phyloP scores from a whole-genome alignment of 2,113 vertebrate genomes.

The Andinoacara biseriatus region DNA sequence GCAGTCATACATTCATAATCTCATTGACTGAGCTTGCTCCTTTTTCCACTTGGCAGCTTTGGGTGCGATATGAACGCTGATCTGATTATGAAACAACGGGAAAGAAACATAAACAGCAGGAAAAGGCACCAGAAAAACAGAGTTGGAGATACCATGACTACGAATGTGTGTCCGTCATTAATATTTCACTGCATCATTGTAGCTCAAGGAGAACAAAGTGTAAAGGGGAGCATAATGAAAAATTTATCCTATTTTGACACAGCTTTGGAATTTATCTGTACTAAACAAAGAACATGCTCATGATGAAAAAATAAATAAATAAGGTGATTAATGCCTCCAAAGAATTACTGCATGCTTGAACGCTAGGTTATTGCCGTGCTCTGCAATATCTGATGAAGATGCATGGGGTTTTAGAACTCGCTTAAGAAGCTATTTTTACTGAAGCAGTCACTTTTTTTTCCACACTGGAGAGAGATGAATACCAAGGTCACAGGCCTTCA shows the following conservation, averaged over 20 bases:
- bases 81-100: constrained; percentile 75
- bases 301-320: constrained; percentile 29
- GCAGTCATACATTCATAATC: constrained; percentile 72
- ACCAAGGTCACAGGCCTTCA: constrained; percentile 62
- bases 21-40: constrained; percentile 67
- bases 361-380: neutral
- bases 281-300: constrained; percentile 48
- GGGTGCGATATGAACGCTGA: constrained; percentile 70
- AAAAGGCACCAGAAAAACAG: constrained; percentile 49
- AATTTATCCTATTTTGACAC: constrained; percentile 74
- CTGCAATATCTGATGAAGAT: constrained; percentile 24
- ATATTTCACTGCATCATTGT: constrained; percentile 77
- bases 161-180: constrained; percentile 74
- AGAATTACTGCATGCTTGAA: constrained; percentile 30
- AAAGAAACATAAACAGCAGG: constrained; percentile 63
- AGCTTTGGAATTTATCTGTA: constrained; percentile 56
- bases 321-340: constrained; percentile 45
- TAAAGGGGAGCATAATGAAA: constrained; percentile 75
- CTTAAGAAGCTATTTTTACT: constrained; percentile 22
- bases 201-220: constrained; percentile 70
- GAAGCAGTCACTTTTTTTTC: neutral
- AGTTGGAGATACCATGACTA: constrained; percentile 43
- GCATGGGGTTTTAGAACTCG: constrained; percentile 4
- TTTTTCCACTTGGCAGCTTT: constrained; percentile 72
- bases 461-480: constrained; percentile 5